phyloP scores from a whole-genome alignment of 1,140 invertebrate genomes.

The Caenorhabditis latens region DNA sequence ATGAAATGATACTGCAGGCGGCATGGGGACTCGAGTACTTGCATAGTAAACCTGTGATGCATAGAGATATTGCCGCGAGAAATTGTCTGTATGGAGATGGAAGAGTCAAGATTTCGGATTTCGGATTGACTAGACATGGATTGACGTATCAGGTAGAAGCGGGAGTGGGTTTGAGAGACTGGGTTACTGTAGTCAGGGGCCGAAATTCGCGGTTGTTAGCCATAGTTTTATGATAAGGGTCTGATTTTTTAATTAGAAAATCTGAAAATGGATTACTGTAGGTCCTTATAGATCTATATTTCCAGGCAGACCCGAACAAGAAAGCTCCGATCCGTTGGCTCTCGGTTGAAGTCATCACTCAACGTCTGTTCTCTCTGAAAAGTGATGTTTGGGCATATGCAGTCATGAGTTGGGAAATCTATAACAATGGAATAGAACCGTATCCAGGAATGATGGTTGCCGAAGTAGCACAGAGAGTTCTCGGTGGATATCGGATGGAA shows the following conservation, averaged over 20 bases:
- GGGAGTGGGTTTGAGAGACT: no score
- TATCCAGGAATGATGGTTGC: conserved; percentile 67
- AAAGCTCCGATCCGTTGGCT: conserved; percentile 70
- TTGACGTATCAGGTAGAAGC: conserved; percentile 1
- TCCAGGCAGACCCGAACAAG: conserved; percentile 59
- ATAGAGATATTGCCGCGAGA: conserved; percentile 36
- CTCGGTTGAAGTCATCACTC: conserved; percentile 63
- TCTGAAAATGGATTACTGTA: no score
- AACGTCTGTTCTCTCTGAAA: conserved; percentile 49
- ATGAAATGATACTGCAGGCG: conserved; percentile 67
- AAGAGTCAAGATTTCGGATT: conserved; percentile 68
- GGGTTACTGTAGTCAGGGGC: no score
- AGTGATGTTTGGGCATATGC: conserved; percentile 69
- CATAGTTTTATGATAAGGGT: no score
- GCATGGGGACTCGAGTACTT: conserved; percentile 44
- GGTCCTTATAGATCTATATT: background rate
- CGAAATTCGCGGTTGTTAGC: no score
- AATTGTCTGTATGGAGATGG: conserved; percentile 41
- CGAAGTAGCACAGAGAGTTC: conserved; percentile 46
- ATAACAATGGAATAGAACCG: conserved; percentile 62
- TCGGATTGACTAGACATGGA: conserved; percentile 55
- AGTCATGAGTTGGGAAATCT: conserved; percentile 70
- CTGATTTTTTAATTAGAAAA: no score
- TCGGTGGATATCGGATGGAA: conserved; percentile 60
- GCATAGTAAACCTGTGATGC: conserved; percentile 24